Evolutionary conservation across 2,797 vertebrate species (phyloP).

Genomic region (Champsocephalus gunnari): DNA sequence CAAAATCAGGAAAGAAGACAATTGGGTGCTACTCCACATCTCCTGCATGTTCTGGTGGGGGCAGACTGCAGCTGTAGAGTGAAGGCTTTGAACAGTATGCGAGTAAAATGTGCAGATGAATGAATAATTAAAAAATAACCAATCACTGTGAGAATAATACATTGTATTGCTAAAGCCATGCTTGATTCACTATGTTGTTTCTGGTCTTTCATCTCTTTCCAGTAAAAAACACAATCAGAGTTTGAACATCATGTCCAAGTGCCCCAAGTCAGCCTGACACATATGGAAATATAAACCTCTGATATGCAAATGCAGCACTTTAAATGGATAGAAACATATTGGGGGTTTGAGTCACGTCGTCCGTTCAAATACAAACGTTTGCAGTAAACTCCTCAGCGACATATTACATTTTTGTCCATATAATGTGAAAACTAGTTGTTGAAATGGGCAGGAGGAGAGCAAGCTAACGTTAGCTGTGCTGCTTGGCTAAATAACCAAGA

Average conservation of each 20-base stretch:
- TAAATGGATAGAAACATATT: not conserved
- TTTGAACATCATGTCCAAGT: slow-evolving; percentile 28
- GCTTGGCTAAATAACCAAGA: too few species aligned
- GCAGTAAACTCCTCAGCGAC: too few species aligned
- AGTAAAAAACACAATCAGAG: slow-evolving; percentile 34
- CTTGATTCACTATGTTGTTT: slow-evolving; percentile 13
- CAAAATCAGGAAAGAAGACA: not conserved
- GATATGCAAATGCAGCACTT: not conserved
- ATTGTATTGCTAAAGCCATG: slow-evolving; percentile 2
- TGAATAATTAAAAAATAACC: slow-evolving; percentile 27
- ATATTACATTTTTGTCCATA: too few species aligned
- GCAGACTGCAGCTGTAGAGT: not conserved
- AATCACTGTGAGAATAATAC: slow-evolving; percentile 30
- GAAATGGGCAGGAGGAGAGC: too few species aligned
- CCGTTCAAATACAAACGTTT: too few species aligned
- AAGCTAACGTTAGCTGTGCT: too few species aligned
- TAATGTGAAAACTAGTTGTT: too few species aligned
- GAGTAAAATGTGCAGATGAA: slow-evolving; percentile 13
- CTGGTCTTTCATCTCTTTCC: slow-evolving; percentile 33
- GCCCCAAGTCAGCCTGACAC: slow-evolving; percentile 5
- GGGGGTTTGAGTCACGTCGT: too few species aligned
- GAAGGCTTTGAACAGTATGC: slow-evolving; percentile 1
- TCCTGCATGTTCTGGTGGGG: slow-evolving; percentile 5
- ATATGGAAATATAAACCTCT: slow-evolving; percentile 14
- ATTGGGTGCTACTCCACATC: slow-evolving; percentile 20